These are phyloP conservation scores for Galeruca laticollis DNA, from an alignment of 2,888 invertebrate species.

Conservation along the genomic window DNA sequence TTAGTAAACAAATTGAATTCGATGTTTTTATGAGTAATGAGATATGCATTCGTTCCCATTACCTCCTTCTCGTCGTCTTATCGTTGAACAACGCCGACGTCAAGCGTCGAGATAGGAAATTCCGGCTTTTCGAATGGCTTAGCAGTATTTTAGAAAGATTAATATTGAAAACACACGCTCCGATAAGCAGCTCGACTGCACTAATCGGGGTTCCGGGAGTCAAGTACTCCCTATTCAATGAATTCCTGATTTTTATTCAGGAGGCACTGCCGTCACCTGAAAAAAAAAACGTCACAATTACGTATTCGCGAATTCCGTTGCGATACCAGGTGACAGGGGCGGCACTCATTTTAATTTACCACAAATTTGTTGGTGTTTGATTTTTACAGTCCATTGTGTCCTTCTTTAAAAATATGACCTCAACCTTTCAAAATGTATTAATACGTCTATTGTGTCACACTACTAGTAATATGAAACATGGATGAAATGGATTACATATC, in stretches of 20 bases:
- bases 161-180: slow-evolving; percentile 51
- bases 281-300: slow-evolving; percentile 41
- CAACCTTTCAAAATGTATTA: too few relatives aligned
- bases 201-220: slow-evolving; percentile 47
- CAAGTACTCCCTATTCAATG: slow-evolving; percentile 47
- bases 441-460: too few relatives aligned
- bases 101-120: slow-evolving; percentile 43
- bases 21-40: neutral
- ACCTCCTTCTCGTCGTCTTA: slow-evolving; percentile 6
- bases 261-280: slow-evolving; percentile 42
- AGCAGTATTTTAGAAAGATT: slow-evolving; percentile 51
- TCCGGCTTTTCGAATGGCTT: slow-evolving; percentile 45
- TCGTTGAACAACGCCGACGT: slow-evolving; percentile 18
- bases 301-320: slow-evolving; percentile 33
- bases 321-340: slow-evolving; percentile 11
- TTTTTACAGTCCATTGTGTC: too few relatives aligned
- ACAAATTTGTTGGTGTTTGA: too few relatives aligned
- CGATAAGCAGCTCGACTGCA: slow-evolving; percentile 48
- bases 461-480: too few relatives aligned
- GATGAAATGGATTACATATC: too few relatives aligned
- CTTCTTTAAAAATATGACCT: too few relatives aligned
- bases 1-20: neutral
- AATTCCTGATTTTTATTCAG: slow-evolving; percentile 45
- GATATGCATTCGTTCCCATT: slow-evolving; percentile 1
- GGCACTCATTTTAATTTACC: slow-evolving; percentile 9